These are phyloP conservation scores for Eurypyga helias DNA, from an alignment of 2,113 vertebrate species.

Conservation along the genomic window DNA sequence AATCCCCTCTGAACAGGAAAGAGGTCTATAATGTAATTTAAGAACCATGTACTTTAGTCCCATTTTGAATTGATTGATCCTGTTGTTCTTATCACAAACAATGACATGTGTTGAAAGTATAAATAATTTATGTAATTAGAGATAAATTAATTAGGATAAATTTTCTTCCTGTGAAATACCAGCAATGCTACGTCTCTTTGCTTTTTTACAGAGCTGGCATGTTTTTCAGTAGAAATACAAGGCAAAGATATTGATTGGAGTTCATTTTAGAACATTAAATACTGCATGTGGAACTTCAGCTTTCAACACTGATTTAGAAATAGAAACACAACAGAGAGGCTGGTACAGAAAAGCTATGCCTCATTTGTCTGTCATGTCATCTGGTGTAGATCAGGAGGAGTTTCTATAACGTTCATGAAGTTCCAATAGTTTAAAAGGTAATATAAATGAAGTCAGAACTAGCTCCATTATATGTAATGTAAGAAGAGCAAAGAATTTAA, in stretches of 20 bases:
- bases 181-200: neutral
- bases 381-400: neutral
- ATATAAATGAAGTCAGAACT: neutral
- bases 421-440: neutral
- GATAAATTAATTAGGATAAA: constrained; percentile 35
- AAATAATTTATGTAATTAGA: constrained; percentile 36
- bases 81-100: constrained; percentile 29
- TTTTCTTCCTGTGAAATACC: constrained; percentile 36
- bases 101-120: constrained; percentile 17
- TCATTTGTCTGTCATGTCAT: neutral
- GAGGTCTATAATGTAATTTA: constrained; percentile 61
- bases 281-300: neutral
- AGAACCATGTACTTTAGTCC: constrained; percentile 1
- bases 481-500: constrained; percentile 74
- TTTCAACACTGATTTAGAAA: neutral
- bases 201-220: neutral
- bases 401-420: neutral
- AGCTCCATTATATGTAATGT: constrained; percentile 6
- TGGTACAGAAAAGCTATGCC: neutral
- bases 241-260: neutral
- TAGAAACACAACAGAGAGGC: constrained; percentile 11
- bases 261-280: constrained; percentile 44
- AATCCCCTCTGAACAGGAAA: constrained; percentile 38
- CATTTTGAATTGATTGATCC: constrained; percentile 55
- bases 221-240: neutral